Evolutionary conservation across 2,797 vertebrate genomes (phyloP), one percentile per base, ranked within the genome.

Genomic region (Oryzias dopingdopingensis): DNA sequence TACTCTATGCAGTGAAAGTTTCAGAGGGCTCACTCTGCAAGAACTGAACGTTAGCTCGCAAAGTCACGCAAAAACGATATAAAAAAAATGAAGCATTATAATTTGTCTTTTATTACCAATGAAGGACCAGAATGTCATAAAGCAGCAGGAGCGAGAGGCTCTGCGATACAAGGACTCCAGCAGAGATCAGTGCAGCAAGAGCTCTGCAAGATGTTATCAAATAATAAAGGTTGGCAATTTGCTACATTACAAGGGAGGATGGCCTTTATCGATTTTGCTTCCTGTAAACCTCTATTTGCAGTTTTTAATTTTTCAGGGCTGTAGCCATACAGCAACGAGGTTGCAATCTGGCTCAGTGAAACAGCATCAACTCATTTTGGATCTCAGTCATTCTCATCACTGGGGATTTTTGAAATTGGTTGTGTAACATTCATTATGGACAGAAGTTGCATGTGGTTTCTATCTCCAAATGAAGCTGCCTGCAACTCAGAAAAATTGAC

Each of bases 341-440:
- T 52, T 45, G 62, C 59, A 63, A 71, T 72, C 64, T n/a, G 65
- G 23, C 49, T 42, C 62, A 67, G 76, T 86, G 70, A 78, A 87
- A 76, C 56, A 76, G 50, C 80, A 77, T 69, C 60, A 65, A 45
- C 69, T 81, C 53, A 81, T 88, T 86, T 90, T 82, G 72, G 74
- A 59, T 84, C 71, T 66, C 52, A 61, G 73, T 84, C 69, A 83
- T 81, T 87, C 85, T 70, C 55, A 83, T 67, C 65, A 70, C 58
- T 26, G 4, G 65, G 70, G 74, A 74, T 66, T 81, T 82, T 57
- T 37, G 32, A 12, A 82, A 87, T 85, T 67, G 65, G 74, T 61
- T 62, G 65, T 68, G 56, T 53, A 59, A 59, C 76, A 79, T 66
- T 78, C 67, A 79, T 84, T 77, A 74, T 65, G 55, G 51, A 49